Evolutionary conservation across 2,888 invertebrate species (phyloP).

Genomic region (Pristionchus fissidentatus): DNA sequence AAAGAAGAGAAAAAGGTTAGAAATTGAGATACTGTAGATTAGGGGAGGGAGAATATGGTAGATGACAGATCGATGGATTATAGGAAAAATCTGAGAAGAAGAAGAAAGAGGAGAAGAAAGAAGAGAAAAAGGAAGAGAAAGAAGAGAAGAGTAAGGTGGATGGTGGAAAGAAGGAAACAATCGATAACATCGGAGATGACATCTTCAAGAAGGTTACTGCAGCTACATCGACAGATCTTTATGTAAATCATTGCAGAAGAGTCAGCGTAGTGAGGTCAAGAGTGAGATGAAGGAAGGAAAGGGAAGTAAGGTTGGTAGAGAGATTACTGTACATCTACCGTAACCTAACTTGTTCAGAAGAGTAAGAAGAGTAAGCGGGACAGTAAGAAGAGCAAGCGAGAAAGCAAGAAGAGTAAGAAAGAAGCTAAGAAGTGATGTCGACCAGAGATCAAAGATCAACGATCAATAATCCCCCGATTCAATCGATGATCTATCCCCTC

Average conservation of each 20-base stretch:
- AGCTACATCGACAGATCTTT: background rate
- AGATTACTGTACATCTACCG: too few species aligned
- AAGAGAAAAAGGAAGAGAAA: background rate
- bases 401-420: background rate
- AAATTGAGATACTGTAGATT: too few species aligned
- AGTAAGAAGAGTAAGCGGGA: too few species aligned
- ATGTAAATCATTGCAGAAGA: background rate
- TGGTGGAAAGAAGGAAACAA: constrained; percentile 1
- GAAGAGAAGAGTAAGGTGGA: constrained; percentile 6
- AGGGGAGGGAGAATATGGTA: too few species aligned
- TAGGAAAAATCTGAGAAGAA: background rate
- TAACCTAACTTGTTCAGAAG: background rate
- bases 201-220: constrained; percentile 25
- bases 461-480: background rate
- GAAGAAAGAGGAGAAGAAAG: background rate
- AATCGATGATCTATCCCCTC: constrained; percentile 14
- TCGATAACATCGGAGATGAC: constrained; percentile 36
- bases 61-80: too few species aligned
- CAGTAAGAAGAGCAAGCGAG: constrained; percentile 27
- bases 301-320: constrained; percentile 1
- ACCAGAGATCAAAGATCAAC: background rate
- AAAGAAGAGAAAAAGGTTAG: constrained; percentile 31
- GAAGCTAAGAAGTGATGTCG: too few species aligned
- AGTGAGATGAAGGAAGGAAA: constrained; percentile 1
- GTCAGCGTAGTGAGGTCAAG: constrained; percentile 34